Percentiles rank a stretch among this genome's conserved stretches.
These are phyloP conservation scores for Epinephelus moara DNA, from an alignment of 2,113 vertebrate genomes.

Conservation along the genomic window DNA sequence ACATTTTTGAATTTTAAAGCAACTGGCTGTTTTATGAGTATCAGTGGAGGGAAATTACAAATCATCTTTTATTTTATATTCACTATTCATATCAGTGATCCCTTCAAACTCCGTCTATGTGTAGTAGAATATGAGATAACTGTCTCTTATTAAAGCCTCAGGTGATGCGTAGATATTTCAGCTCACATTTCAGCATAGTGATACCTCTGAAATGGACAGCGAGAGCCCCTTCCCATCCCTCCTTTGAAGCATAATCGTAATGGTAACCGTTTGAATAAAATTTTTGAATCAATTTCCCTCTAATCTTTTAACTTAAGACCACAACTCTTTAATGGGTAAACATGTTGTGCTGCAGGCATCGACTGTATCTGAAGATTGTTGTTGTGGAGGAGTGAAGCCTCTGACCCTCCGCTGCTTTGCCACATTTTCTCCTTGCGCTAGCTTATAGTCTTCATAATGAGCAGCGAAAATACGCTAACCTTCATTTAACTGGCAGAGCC, in stretches of 20 bases:
- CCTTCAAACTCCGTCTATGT: neutral
- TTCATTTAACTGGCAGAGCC: constrained; percentile 49
- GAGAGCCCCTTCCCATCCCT: neutral
- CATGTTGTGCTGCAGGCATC: constrained; percentile 3
- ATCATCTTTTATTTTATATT: neutral
- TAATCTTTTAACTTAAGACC: neutral
- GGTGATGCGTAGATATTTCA: neutral
- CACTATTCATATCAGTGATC: too few relatives aligned
- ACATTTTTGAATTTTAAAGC: neutral
- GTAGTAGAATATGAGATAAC: neutral
- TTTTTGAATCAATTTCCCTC: constrained; percentile 2
- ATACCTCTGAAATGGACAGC: neutral
- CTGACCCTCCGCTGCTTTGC: constrained; percentile 40
- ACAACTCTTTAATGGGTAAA: constrained; percentile 7
- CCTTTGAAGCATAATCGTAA: neutral
- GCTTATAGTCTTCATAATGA: constrained; percentile 36
- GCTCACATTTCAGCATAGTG: neutral
- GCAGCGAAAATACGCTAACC: constrained; percentile 31
- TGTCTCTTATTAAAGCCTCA: neutral
- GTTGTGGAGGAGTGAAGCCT: constrained; percentile 61
- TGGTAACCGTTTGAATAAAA: neutral
- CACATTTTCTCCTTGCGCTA: constrained; percentile 13
- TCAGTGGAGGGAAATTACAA: neutral
- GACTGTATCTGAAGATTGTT: constrained; percentile 7
- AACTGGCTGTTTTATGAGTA: neutral